These are phyloP conservation scores for Lutjanus erythropterus DNA, from an alignment of 2,113 vertebrate genomes.

Conservation along the genomic window DNA sequence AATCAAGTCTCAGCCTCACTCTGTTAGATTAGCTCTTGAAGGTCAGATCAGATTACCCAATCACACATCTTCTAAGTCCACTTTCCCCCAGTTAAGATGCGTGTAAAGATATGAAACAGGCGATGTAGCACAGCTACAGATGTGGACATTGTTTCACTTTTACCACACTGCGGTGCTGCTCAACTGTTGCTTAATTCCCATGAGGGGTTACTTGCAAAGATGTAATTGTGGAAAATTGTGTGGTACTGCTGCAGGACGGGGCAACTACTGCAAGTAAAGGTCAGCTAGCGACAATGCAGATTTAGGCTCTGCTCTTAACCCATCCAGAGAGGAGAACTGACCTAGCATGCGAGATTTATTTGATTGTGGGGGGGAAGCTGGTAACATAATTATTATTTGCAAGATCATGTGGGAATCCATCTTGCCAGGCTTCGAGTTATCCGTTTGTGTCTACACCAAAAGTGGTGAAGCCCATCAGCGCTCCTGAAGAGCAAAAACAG, in stretches of 20 bases:
- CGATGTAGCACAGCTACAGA: conserved; percentile 38
- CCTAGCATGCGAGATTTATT: too few relatives aligned
- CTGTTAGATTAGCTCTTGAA: conserved; percentile 48
- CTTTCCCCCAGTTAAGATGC: conserved; percentile 60
- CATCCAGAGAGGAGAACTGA: too few relatives aligned
- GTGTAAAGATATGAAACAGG: conserved; percentile 61
- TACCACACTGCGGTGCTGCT: background rate
- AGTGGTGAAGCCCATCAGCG: too few relatives aligned
- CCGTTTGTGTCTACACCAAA: too few relatives aligned
- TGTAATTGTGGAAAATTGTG: conserved; percentile 9
- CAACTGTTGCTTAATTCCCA: conserved; percentile 15
- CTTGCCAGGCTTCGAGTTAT: too few relatives aligned
- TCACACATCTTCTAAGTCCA: conserved; percentile 57
- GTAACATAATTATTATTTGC: too few relatives aligned
- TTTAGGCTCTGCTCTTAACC: too few relatives aligned
- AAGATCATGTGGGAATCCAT: too few relatives aligned
- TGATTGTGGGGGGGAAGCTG: too few relatives aligned
- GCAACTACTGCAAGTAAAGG: background rate
- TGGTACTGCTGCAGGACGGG: background rate
- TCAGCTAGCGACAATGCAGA: too few relatives aligned
- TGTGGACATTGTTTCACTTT: conserved; percentile 34
- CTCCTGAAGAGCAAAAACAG: too few relatives aligned
- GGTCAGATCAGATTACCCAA: conserved; percentile 62
- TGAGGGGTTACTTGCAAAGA: background rate
- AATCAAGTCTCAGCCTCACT: conserved; percentile 36